Base-by-base conservation (phyloP, 2,113 vertebrate species). In the Myotis brandtii region DNA sequence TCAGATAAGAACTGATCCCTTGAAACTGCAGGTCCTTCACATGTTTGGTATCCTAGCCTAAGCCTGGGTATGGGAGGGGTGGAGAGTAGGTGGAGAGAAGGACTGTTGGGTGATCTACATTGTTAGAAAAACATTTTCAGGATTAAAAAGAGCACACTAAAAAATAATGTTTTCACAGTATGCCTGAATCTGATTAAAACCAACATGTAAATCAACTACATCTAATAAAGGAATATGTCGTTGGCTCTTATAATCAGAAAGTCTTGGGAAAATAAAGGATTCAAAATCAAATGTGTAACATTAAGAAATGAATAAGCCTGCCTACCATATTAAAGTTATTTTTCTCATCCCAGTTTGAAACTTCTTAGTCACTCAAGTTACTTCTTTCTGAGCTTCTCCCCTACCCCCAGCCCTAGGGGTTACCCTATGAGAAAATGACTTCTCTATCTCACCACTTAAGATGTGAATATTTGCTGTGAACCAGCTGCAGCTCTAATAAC, bases 1-100 rank as follows among this genome's bases (percentile, higher is more conserved):
- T 94, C 93, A 95, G 92, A 75, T 75, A 93, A 94, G 82, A 93
- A 66, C 80, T 94, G 85, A 97, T 86, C 8, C 34, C 73, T 94
- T 66, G 81, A 95, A 76, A 90, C 4, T 48, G 64, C n/a, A 77
- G 91, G 80, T 56, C 86, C 25, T 59, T 86, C 27, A 88, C 67
- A 50, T 94, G 9, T 82, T 94, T 96, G 86, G 5, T 43, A 37
- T 82, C 66, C 75, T 69, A 76, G 69, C 72, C 54, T 86, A 81
- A 92, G 77, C 62, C 64, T 77, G 85, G 21, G 37, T 52, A 69
- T 64, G 72, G 73, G 81, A 43, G 77, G 83, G 32, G 17, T 9
- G 17, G 77, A 34, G 9, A 93, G 69, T 56, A 48, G 30, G 46
- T 85, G 27, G 37, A 70, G 77, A 89, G 54, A 82, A 64, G 27